Conservation (phyloP, 2,113 vertebrate genomes). For the Rhynchomys soricoides region DNA sequence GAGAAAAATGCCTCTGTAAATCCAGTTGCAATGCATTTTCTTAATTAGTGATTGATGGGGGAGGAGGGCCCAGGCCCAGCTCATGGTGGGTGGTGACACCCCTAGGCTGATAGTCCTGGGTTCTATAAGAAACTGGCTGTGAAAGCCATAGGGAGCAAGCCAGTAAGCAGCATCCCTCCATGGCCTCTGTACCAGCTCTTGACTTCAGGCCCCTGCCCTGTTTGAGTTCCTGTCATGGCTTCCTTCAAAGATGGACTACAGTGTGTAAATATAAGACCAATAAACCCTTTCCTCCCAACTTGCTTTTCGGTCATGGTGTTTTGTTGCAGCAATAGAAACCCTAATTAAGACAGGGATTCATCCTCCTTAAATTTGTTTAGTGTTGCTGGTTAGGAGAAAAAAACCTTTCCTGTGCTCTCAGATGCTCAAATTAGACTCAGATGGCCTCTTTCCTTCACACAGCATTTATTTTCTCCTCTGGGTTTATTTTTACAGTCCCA, state of each 20-base stretch:
- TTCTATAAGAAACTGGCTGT: neutral
- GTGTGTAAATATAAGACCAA: neutral
- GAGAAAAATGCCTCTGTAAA: neutral
- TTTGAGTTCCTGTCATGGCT: neutral
- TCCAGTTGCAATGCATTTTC: neutral
- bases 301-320: neutral
- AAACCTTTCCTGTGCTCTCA: constrained; percentile 42
- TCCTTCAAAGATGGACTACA: neutral
- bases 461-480: constrained; percentile 45
- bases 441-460: constrained; percentile 39
- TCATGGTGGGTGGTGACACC: neutral
- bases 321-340: neutral
- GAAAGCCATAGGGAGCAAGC: neutral
- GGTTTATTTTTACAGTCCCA: constrained; percentile 37
- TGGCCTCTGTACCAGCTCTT: neutral
- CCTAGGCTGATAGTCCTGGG: neutral
- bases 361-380: neutral
- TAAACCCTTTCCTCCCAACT: neutral
- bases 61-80: neutral
- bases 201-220: neutral
- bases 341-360: neutral
- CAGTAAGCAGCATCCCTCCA: neutral
- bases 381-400: constrained; percentile 18
- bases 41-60: neutral
- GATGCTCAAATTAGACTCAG: constrained; percentile 53